These are phyloP conservation scores for Erinaceus europaeus DNA, from an alignment of 2,113 vertebrate genomes.

Conservation along the genomic window DNA sequence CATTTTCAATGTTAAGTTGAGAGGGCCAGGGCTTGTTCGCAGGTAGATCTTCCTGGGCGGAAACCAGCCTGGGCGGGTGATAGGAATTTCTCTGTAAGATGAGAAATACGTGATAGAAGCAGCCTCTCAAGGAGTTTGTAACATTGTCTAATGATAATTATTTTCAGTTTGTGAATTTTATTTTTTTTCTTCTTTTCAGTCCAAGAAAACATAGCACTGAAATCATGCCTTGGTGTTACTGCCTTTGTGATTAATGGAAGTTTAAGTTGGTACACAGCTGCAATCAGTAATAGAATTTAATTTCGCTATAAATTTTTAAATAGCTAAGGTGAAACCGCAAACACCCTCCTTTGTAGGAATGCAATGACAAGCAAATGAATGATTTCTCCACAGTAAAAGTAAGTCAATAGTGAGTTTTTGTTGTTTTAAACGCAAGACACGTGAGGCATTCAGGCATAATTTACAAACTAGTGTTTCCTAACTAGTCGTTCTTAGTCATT, in stretches of 20 bases:
- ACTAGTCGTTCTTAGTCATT: background rate
- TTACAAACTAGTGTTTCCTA: constrained; percentile 38
- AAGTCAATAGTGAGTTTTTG: constrained; percentile 50
- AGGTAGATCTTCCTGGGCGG: too few species aligned
- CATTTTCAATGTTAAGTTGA: too few species aligned
- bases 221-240: constrained; percentile 43
- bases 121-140: too few species aligned
- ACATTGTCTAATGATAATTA: too few species aligned
- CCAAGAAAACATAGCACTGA: background rate
- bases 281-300: constrained; percentile 64
- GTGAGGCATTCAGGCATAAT: constrained; percentile 46
- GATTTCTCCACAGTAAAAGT: constrained; percentile 64
- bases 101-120: too few species aligned
- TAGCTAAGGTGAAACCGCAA: constrained; percentile 57
- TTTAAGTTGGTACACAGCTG: constrained; percentile 35
- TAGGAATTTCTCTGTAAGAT: too few species aligned
- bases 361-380: constrained; percentile 55
- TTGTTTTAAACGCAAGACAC: constrained; percentile 44
- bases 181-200: constrained; percentile 27
- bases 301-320: constrained; percentile 64
- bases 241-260: constrained; percentile 59
- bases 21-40: too few species aligned
- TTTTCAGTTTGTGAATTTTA: background rate
- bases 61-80: too few species aligned
- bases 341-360: constrained; percentile 50